Evolutionary conservation across 2,888 invertebrate species (phyloP).

Genomic region (Oasisia sp.): DNA sequence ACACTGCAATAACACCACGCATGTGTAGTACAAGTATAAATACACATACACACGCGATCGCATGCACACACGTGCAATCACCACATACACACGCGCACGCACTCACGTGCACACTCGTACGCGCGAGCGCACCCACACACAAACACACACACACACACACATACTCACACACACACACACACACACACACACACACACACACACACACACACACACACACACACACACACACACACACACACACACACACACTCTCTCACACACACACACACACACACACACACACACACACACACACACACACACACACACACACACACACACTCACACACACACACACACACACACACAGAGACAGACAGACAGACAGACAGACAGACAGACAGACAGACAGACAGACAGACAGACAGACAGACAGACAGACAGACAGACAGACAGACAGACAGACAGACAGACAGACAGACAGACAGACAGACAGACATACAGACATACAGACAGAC

Average conservation of each 20-base stretch:
- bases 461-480: too few species aligned
- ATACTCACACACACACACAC: not conserved
- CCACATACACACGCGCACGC: not conserved
- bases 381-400: too few species aligned
- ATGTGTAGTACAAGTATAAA: not conserved
- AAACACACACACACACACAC: not conserved
- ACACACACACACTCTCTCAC: not conserved
- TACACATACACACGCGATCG: not conserved
- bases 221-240: not conserved
- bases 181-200: not conserved
- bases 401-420: too few species aligned
- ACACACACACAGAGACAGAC: too few species aligned
- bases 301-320: not conserved
- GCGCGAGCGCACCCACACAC: not conserved
- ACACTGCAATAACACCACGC: not conserved
- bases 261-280: not conserved
- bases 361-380: too few species aligned
- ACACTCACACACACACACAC: not conserved
- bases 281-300: not conserved
- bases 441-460: too few species aligned
- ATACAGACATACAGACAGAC: too few species aligned
- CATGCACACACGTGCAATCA: too few species aligned
- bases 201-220: not conserved
- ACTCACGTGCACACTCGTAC: not conserved
- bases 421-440: too few species aligned